Percentiles rank a stretch among this genome's conserved stretches.
Evolutionary conservation across 2,888 invertebrate species (phyloP).

Genomic region (Macropis europaea): DNA sequence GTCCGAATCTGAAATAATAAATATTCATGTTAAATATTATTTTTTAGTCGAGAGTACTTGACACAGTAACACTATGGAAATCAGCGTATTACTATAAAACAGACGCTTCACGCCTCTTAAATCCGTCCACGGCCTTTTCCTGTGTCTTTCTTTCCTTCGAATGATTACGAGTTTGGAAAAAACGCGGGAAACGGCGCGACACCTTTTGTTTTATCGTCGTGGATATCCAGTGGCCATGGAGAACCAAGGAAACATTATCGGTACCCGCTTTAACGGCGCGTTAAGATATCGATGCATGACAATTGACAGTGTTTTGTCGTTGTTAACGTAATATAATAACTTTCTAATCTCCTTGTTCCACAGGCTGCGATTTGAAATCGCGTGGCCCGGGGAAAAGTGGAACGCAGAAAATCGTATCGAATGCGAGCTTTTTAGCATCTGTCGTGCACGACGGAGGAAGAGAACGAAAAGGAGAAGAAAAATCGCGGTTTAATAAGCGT

Average conservation of each 20-base stretch:
- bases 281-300: constrained; percentile 8
- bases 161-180: constrained; percentile 9
- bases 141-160: constrained; percentile 1
- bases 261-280: background rate
- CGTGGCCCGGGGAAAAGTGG: too few relatives aligned
- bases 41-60: constrained; percentile 43
- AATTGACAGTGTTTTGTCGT: background rate
- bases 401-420: background rate
- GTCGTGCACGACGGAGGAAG: background rate
- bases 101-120: constrained; percentile 52
- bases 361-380: too few relatives aligned
- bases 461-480: background rate
- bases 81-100: constrained; percentile 27
- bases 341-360: constrained; percentile 16
- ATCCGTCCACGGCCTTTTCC: constrained; percentile 37
- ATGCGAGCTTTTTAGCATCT: background rate
- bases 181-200: constrained; percentile 19
- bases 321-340: background rate
- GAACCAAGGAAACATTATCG: constrained; percentile 7
- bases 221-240: constrained; percentile 31
- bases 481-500: constrained; percentile 43
- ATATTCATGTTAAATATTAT: too few relatives aligned
- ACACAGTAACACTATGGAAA: constrained; percentile 50
- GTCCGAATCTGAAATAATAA: too few relatives aligned
- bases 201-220: constrained; percentile 1